Evolutionary conservation across 2,888 invertebrate species (phyloP), one percentile per base, ranked within the genome.

Genomic region (Metellina segmentata): DNA sequence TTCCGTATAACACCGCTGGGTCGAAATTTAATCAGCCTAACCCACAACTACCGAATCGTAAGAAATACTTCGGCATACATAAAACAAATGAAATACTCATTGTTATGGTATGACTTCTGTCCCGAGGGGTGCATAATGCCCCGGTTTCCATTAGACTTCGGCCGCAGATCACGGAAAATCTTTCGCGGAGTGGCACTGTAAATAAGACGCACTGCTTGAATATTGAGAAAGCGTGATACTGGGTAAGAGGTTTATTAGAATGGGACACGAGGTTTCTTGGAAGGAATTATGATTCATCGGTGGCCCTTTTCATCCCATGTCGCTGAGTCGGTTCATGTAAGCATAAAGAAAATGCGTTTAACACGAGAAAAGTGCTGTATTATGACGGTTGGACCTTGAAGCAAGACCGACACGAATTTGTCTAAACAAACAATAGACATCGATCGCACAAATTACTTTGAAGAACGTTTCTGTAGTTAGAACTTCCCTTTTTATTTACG

Each of bases 11-110:
- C 79, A 88, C 87, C 87, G 52, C 71, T 52, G 74, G 34, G 87
- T 20, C 81, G 72, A 79, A 81, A 88, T 88, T 88, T 79, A 79
- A 85, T 85, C 85, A 85, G 78, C 85, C 75, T 20, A 69, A 69
- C n/a, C 82, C 49, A 49, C 78, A 78, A 51, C 77, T 20, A 51
- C 53, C 19, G 87, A 81, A 61, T 85, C 53, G 85, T 49, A 53
- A 85, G 72, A 16, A 72, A 75, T 72, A 81, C 87, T 72, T 70
- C 34, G 72, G 81, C 53, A 72, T 71, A 61, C 72, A 81, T 53
- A 81, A 88, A 88, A 88, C 87, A 81, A 88, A 88, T 72, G 87
- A 88, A 88, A 48, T 49, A 52, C 79, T 88, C 79, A 81, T 88
- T 81, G 79, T 79, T 81, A 74, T 52, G 86, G 78, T 86, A 86